These are phyloP conservation scores for Syrista parreyssii DNA, from an alignment of 2,888 invertebrate species.

Conservation along the genomic window DNA sequence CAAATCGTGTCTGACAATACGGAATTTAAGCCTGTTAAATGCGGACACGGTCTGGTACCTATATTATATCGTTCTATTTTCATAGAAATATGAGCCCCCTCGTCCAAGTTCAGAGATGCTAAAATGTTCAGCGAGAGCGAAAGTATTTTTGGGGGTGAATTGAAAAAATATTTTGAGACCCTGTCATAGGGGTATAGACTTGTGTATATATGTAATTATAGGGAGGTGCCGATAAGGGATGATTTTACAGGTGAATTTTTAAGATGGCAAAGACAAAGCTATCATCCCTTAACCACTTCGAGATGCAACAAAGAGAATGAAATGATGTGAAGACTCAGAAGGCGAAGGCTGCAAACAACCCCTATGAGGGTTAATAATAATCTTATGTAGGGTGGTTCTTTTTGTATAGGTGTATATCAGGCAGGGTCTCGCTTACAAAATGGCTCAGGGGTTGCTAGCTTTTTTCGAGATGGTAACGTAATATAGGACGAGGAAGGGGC, in stretches of 20 bases:
- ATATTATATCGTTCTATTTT: neutral
- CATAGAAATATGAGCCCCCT: conserved; percentile 1
- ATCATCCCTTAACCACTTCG: neutral
- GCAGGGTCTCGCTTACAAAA: conserved; percentile 7
- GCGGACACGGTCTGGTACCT: neutral
- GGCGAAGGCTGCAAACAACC: neutral
- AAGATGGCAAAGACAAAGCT: neutral
- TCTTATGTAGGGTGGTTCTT: neutral
- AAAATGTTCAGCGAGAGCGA: neutral
- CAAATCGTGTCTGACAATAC: conserved; percentile 42
- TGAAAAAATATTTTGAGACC: neutral
- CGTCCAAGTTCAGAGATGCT: neutral
- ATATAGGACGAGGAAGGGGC: conserved; percentile 16
- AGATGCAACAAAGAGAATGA: neutral
- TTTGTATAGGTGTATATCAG: neutral
- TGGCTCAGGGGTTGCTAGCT: conserved; percentile 3
- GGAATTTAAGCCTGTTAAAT: conserved; percentile 3
- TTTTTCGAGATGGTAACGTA: conserved; percentile 4
- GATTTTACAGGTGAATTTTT: neutral
- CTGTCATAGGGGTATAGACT: neutral
- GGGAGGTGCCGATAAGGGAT: neutral
- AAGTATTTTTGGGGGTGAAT: neutral
- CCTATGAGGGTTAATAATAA: conserved; percentile 5
- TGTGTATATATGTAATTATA: neutral
- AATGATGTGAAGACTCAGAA: neutral